A percentile compares a stretch with the other conserved stretches of the same genome.
These are phyloP conservation scores for Uria aalge DNA, from an alignment of 2,113 vertebrate genomes.

Conservation along the genomic window DNA sequence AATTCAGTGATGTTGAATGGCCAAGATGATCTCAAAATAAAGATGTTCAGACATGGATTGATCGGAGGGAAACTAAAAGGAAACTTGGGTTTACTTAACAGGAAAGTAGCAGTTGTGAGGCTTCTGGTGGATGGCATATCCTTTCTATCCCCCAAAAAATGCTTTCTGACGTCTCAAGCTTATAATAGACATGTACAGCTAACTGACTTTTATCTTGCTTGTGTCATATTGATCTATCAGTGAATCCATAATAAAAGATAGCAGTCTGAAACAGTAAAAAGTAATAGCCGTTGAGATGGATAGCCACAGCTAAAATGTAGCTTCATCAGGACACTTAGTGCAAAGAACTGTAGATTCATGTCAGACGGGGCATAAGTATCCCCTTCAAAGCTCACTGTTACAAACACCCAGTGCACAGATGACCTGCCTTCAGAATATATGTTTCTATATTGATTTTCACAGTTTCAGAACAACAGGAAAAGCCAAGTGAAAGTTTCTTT, in stretches of 20 bases:
- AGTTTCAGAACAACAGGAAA: conserved; percentile 79
- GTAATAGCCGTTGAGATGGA: conserved; percentile 71
- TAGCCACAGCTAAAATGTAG: conserved; percentile 60
- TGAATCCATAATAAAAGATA: conserved; percentile 76
- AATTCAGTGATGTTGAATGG: conserved; percentile 36
- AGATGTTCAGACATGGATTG: conserved; percentile 53
- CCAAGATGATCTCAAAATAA: conserved; percentile 68
- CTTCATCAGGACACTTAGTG: conserved; percentile 70
- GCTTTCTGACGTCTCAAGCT: conserved; percentile 61
- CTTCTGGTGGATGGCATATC: conserved; percentile 10
- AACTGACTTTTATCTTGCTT: conserved; percentile 75
- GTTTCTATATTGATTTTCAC: conserved; percentile 77
- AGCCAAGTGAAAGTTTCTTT: conserved; percentile 77
- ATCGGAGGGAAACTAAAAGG: conserved; percentile 43
- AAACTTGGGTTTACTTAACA: conserved; percentile 52
- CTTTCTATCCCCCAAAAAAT: conserved; percentile 37
- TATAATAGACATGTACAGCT: conserved; percentile 69
- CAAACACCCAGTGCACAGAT: conserved; percentile 59
- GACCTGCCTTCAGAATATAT: conserved; percentile 75
- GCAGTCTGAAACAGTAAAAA: conserved; percentile 70
- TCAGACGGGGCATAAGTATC: conserved; percentile 64
- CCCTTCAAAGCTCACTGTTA: conserved; percentile 73
- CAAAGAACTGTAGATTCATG: conserved; percentile 71
- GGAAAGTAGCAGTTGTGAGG: conserved; percentile 48
- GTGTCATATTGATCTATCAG: conserved; percentile 78